Conservation (phyloP, 1,140 invertebrate species). For the Ostrea denselamellosa region DNA sequence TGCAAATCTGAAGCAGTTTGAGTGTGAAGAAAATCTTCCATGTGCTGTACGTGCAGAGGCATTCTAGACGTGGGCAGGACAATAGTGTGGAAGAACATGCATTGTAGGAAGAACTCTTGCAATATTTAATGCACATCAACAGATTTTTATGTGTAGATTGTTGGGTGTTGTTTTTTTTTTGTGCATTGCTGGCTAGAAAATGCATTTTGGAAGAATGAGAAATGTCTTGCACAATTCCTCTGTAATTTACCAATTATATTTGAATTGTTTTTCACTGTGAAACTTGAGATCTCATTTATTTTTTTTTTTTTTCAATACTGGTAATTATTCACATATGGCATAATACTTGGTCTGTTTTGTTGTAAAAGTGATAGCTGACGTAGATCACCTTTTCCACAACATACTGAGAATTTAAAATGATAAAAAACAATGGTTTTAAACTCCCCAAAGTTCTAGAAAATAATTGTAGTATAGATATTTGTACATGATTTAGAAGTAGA, state of each 20-base stretch:
- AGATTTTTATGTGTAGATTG: too few relatives aligned
- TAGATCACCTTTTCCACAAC: background rate
- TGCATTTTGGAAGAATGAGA: too few relatives aligned
- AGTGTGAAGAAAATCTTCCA: background rate
- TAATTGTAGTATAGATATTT: background rate
- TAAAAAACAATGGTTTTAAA: background rate
- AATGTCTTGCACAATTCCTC: background rate
- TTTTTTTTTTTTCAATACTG: too few relatives aligned
- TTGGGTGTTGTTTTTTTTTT: too few relatives aligned
- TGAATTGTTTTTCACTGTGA: background rate
- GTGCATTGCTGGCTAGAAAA: too few relatives aligned
- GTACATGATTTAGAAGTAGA: background rate
- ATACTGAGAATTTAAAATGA: background rate
- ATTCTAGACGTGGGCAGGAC: too few relatives aligned
- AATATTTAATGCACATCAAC: too few relatives aligned
- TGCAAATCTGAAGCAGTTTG: background rate
- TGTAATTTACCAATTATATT: background rate
- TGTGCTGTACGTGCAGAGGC: too few relatives aligned
- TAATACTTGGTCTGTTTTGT: background rate
- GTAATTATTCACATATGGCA: background rate
- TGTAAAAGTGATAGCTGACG: too few relatives aligned
- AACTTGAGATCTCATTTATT: background rate
- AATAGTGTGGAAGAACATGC: too few relatives aligned
- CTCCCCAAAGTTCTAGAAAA: background rate
- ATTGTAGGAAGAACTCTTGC: too few relatives aligned